Evolutionary conservation across 2,888 invertebrate species (phyloP).

Genomic region (Cecidostiba fungosa): DNA sequence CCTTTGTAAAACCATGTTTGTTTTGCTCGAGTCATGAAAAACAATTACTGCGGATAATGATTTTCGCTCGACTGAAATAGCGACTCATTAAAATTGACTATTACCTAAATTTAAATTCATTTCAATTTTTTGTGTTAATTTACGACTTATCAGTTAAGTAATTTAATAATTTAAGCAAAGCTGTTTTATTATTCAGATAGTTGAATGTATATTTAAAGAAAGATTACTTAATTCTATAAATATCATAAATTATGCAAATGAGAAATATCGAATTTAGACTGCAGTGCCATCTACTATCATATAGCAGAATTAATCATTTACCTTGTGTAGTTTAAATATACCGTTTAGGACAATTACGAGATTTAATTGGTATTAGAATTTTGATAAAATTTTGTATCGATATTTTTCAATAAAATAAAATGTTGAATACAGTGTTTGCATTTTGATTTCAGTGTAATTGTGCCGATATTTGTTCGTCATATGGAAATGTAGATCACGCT

Average conservation of each 20-base stretch:
- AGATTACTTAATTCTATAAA: background rate
- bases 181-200: background rate
- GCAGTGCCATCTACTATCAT: background rate
- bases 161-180: background rate
- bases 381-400: background rate
- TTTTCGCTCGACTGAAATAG: background rate
- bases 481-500: background rate
- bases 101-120: background rate
- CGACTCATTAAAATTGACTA: background rate
- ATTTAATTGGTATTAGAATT: background rate
- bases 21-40: background rate
- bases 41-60: background rate
- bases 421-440: background rate
- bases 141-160: background rate
- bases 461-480: background rate
- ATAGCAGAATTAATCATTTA: background rate
- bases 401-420: background rate
- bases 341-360: too few species aligned
- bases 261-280: background rate
- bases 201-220: background rate
- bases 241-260: background rate
- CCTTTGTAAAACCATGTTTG: slow-evolving; percentile 17
- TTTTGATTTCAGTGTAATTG: background rate
- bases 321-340: background rate
- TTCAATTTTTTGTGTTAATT: background rate